These are phyloP conservation scores for Chalcis sispes DNA, from an alignment of 2,888 invertebrate genomes.

Conservation along the genomic window DNA sequence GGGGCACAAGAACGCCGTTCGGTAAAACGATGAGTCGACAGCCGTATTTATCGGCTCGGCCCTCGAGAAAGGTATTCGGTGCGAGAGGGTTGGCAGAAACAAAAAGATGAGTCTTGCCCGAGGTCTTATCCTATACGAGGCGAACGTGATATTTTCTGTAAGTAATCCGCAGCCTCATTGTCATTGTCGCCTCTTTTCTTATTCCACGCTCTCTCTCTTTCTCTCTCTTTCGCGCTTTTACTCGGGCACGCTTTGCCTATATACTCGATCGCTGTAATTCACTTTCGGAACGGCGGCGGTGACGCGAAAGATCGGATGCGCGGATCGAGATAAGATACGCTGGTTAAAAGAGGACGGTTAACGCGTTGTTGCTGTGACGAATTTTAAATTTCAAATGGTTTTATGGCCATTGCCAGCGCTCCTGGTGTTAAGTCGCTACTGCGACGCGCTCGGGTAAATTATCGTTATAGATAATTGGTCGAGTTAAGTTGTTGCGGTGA, in stretches of 20 bases:
- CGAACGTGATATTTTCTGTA: no score
- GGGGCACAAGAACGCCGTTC: background rate
- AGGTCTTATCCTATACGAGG: no score
- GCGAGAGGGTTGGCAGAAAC: no score
- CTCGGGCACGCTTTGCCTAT: no score
- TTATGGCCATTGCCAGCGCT: no score
- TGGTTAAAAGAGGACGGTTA: background rate
- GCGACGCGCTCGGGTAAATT: background rate
- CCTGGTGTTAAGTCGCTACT: background rate
- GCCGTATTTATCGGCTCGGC: conserved; percentile 34
- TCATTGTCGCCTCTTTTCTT: no score
- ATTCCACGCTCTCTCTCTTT: no score
- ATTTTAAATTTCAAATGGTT: conserved; percentile 31
- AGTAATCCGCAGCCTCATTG: no score
- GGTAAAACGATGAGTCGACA: conserved; percentile 31
- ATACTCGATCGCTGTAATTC: background rate
- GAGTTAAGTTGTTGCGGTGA: no score
- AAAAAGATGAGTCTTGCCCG: no score
- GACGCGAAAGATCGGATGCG: background rate
- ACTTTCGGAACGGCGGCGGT: background rate
- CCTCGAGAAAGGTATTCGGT: conserved; percentile 17
- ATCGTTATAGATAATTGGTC: background rate
- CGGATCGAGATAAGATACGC: background rate
- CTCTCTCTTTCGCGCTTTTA: no score
- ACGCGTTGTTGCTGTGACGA: conserved; percentile 31